Percentiles rank a stretch among this genome's conserved stretches.
phyloP scores from a whole-genome alignment of 2,113 vertebrate species.

The Anser brachyrhynchus region DNA sequence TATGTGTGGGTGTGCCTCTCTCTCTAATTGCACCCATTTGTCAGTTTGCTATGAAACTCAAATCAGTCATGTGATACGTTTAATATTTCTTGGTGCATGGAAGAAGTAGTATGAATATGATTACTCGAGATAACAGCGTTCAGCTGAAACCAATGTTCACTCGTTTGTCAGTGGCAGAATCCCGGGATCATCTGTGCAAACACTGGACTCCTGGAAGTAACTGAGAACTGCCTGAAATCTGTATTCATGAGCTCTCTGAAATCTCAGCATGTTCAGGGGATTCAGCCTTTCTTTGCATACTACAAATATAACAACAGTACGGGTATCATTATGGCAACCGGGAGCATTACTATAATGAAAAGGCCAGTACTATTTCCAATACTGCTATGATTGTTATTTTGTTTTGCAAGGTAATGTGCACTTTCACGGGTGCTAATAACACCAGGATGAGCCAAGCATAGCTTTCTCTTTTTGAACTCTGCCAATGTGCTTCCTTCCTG shows the following conservation, averaged over 20 bases:
- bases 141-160: not conserved
- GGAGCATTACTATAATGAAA: not conserved
- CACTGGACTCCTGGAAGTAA: not conserved
- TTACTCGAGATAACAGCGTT: conserved; percentile 28
- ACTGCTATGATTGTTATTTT: not conserved
- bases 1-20: conserved; percentile 69
- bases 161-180: not conserved
- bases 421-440: conserved; percentile 24
- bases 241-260: not conserved
- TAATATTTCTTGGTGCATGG: conserved; percentile 56
- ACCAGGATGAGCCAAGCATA: not conserved
- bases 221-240: not conserved
- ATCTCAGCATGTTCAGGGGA: not conserved
- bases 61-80: conserved; percentile 59
- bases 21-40: conserved; percentile 72
- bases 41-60: conserved; percentile 67
- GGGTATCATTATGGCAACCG: not conserved
- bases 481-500: not conserved
- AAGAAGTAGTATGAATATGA: conserved; percentile 62
- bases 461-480: not conserved
- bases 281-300: not conserved
- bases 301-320: not conserved
- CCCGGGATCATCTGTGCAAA: conserved; percentile 13
- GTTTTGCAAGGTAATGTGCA: conserved; percentile 6
- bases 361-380: not conserved